Evolutionary conservation across 2,888 invertebrate genomes (phyloP).

Genomic region (Polylopha cassiicola): DNA sequence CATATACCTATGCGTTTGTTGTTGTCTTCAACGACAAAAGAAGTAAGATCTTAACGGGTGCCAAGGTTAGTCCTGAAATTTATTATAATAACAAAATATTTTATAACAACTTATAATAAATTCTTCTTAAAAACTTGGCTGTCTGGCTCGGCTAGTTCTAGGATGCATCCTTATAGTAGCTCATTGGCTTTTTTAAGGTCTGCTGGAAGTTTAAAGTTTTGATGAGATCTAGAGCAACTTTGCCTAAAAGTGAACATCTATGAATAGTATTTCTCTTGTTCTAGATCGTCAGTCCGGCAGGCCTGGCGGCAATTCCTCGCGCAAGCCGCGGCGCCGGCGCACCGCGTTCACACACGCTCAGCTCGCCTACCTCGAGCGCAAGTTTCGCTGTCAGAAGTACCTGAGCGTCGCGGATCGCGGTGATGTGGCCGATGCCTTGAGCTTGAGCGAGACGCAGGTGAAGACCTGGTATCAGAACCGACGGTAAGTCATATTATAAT

Average conservation of each 20-base stretch:
- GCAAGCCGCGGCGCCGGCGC: conserved; percentile 89
- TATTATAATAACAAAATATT: no score
- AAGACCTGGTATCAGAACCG: conserved; percentile 97
- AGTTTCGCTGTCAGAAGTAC: conserved; percentile 96
- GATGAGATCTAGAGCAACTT: no score
- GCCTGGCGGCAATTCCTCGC: conserved; percentile 40
- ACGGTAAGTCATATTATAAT: conserved; percentile 74
- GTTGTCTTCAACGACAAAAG: no score
- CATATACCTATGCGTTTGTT: no score
- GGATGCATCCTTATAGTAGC: no score
- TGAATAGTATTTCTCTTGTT: conserved; percentile 5
- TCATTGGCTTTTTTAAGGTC: no score
- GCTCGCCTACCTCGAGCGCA: conserved; percentile 92
- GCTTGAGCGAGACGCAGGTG: conserved; percentile 94
- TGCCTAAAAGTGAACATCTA: background rate
- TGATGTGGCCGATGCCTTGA: conserved; percentile 93
- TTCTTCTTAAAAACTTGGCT: no score
- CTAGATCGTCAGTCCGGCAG: conserved; percentile 45
- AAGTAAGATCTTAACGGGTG: no score
- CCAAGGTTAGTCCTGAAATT: no score
- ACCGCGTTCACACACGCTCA: conserved; percentile 97
- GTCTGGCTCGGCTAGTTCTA: no score
- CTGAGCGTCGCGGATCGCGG: conserved; percentile 94
- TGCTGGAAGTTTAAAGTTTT: no score
- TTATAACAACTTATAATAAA: no score